Evolutionary conservation across 2,113 vertebrate species (phyloP).

Genomic region (Colistium nudipinnis): DNA sequence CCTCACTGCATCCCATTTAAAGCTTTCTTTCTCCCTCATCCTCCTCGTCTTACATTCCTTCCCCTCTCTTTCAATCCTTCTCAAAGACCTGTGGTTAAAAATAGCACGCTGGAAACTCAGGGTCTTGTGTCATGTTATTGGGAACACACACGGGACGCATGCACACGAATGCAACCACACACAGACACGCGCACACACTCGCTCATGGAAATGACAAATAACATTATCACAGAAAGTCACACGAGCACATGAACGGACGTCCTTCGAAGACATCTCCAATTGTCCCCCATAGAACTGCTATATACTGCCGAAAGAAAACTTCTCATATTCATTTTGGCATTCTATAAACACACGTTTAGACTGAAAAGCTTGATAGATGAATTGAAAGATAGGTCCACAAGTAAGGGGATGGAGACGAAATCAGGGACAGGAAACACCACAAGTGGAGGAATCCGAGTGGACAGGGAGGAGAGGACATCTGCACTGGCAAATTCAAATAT

Average conservation of each 20-base stretch:
- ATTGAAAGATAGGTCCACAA: constrained; percentile 6
- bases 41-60: constrained; percentile 24
- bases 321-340: background rate
- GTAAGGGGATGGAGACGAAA: constrained; percentile 26
- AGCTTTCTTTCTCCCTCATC: background rate
- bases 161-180: constrained; percentile 5
- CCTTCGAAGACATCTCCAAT: constrained; percentile 25
- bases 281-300: constrained; percentile 1
- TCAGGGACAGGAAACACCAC: constrained; percentile 24
- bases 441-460: constrained; percentile 50
- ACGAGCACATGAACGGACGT: constrained; percentile 24
- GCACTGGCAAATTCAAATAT: constrained; percentile 70
- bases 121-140: constrained; percentile 67
- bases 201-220: constrained; percentile 12
- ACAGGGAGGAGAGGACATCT: constrained; percentile 56
- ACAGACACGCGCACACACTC: constrained; percentile 20
- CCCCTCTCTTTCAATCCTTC: constrained; percentile 24
- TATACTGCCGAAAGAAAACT: background rate
- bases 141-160: constrained; percentile 23
- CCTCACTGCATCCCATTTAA: constrained; percentile 26
- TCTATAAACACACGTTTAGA: background rate
- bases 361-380: background rate
- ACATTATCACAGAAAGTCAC: constrained; percentile 39
- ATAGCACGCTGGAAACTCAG: constrained; percentile 58
- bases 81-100: constrained; percentile 56